Conservation (phyloP, 2,113 vertebrate genomes). For the Phrynosoma blainvillii region DNA sequence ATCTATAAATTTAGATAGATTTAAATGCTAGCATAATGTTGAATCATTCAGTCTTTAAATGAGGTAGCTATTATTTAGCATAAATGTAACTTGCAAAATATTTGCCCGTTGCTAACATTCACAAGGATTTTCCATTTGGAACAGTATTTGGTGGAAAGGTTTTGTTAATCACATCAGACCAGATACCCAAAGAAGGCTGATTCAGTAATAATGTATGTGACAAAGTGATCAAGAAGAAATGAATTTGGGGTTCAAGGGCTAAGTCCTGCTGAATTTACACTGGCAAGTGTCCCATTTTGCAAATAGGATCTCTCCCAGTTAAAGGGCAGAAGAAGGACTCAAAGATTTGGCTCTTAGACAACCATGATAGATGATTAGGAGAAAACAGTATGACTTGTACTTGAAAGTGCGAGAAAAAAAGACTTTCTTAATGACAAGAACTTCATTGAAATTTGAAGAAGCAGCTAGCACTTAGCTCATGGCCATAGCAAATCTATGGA, state of each 20-base stretch:
- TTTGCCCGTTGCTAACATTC: fast-evolving
- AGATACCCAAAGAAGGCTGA: conserved; percentile 8
- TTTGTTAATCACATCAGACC: background rate
- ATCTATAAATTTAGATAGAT: background rate
- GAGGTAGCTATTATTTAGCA: background rate
- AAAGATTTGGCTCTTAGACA: conserved; percentile 46
- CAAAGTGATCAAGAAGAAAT: conserved; percentile 4
- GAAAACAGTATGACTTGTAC: conserved; percentile 28
- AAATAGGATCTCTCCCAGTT: conserved; percentile 42
- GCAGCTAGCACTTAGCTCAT: conserved; percentile 36
- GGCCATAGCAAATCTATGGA: background rate
- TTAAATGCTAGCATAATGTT: background rate
- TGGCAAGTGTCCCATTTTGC: conserved; percentile 19
- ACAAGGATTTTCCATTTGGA: background rate
- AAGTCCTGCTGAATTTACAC: background rate
- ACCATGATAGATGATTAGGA: conserved; percentile 46
- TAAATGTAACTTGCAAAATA: background rate
- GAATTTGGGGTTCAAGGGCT: conserved; percentile 27
- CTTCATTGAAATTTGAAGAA: conserved; percentile 36
- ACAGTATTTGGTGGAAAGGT: background rate
- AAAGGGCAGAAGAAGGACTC: background rate
- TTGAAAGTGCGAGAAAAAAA: conserved; percentile 12
- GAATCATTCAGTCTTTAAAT: background rate
- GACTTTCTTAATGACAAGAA: conserved; percentile 34
- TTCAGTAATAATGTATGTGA: background rate